These are phyloP conservation scores for Poicephalus gulielmi DNA, from an alignment of 2,113 vertebrate species.

Conservation along the genomic window DNA sequence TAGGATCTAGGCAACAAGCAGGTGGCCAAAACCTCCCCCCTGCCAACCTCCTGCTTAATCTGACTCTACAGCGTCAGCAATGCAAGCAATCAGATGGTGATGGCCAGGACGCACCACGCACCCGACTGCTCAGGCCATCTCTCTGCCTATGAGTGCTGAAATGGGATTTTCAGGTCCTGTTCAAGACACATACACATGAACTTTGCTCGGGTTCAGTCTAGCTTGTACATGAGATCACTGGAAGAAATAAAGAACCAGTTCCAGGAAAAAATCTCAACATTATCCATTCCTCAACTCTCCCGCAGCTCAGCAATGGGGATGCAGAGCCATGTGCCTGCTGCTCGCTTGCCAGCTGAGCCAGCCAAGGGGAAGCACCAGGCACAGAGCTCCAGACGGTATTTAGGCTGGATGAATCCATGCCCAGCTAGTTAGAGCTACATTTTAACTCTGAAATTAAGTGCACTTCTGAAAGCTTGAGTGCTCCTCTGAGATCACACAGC, in stretches of 20 bases:
- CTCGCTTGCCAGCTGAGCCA: background rate
- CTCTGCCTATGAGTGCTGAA: background rate
- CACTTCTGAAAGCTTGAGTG: slow-evolving; percentile 32
- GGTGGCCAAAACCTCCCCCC: background rate
- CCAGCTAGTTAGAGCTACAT: slow-evolving; percentile 34
- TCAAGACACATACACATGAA: background rate
- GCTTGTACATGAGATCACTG: background rate
- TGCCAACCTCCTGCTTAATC: background rate
- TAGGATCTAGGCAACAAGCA: slow-evolving; percentile 4
- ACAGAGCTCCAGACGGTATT: background rate
- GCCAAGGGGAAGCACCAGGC: background rate
- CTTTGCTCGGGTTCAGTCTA: background rate
- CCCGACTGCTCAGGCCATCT: background rate
- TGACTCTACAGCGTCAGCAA: background rate
- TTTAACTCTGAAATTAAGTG: slow-evolving; percentile 49
- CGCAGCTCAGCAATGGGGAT: rapidly evolving
- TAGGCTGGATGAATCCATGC: slow-evolving; percentile 26
- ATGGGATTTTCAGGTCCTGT: background rate
- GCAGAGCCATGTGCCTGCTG: background rate
- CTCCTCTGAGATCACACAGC: background rate
- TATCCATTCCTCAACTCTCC: background rate
- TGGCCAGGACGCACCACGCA: rapidly evolving
- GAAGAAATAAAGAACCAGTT: slow-evolving; percentile 16
- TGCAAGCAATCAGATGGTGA: background rate
- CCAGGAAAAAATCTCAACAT: background rate